phyloP scores from a whole-genome alignment of 1,140 invertebrate species.

The Brachionus rubens region DNA sequence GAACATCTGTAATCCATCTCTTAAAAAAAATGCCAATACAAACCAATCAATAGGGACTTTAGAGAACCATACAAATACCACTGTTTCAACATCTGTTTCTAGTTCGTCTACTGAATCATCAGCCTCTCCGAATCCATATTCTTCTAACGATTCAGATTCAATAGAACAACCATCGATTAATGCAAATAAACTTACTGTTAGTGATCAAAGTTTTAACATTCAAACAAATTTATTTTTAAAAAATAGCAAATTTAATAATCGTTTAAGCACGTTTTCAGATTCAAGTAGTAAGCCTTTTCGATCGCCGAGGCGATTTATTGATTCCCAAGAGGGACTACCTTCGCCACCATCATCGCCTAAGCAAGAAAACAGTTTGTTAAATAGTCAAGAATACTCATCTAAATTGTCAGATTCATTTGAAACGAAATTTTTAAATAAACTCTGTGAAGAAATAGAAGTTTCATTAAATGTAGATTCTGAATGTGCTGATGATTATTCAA shows the following conservation, averaged over 20 bases:
- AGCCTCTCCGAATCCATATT: neutral
- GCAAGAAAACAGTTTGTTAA: neutral
- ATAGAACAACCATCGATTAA: neutral
- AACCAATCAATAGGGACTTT: neutral
- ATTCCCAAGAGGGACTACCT: neutral
- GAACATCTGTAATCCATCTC: no score
- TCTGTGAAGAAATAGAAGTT: slow-evolving; percentile 41
- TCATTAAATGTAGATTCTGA: slow-evolving; percentile 39
- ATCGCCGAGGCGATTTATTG: neutral
- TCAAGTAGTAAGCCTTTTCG: neutral
- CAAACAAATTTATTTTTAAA: neutral
- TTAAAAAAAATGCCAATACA: no score
- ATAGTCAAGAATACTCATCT: slow-evolving; percentile 8
- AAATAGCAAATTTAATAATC: slow-evolving; percentile 3
- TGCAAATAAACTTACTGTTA: neutral
- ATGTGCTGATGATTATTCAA: slow-evolving; percentile 44
- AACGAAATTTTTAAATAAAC: neutral
- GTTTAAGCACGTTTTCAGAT: neutral
- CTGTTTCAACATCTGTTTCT: slow-evolving; percentile 21
- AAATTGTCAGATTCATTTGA: slow-evolving; percentile 27
- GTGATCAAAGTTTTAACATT: slow-evolving; percentile 20
- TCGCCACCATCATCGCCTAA: neutral
- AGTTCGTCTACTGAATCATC: slow-evolving; percentile 2
- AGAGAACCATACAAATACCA: slow-evolving; percentile 15
- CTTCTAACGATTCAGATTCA: slow-evolving; percentile 11